Base-by-base conservation (phyloP, 1,140 invertebrate species). In the Drosophila neocordata region DNA sequence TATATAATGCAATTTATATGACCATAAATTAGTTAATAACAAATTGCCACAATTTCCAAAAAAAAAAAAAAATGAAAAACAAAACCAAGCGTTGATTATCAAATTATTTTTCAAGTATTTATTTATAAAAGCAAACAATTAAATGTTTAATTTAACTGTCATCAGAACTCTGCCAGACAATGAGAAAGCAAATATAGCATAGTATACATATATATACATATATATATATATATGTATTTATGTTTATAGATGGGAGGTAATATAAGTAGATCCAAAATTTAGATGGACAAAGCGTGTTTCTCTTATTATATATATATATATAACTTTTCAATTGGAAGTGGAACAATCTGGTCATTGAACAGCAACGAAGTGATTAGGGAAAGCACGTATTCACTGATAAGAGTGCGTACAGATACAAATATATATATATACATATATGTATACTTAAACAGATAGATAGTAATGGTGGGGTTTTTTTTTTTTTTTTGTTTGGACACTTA, bases 341-440 rank as follows among this genome's bases (percentile, higher is more conserved):
- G n/a, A 48, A 48, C 41, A 48, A 18, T 48, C 18, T 48, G 41
- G 41, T 3, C 41, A 48, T 48, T 48, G 41, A 48, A 48, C 41
- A 48, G 41, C 8, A 24, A 24, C 22, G 41, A 1, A 15, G 4
- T 48, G 41, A 48, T 48, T 48, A 48, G 13, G 41, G 41, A 48
- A 48, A 48, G 41, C 41, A 48, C 41, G 41, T 48, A 48, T 2
- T 6, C 41, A 20, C 41, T 48, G 41, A 48, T 48, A 48, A 48
- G 41, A 8, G 13, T 48, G 41, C 41, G 41, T 48, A 48, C 15
- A 48, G 18, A 48, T 48, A 48, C 18, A 44, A n/a, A 15, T 44
- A 18, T 44, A 18, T n/a, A 44, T 15, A 18, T 48, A 48, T 9
- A 48, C 11, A 48, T 15, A 44, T 44, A 44, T 41, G 15, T 6